These are phyloP conservation scores for Acronicta psi DNA, from an alignment of 2,888 invertebrate genomes.

Conservation along the genomic window DNA sequence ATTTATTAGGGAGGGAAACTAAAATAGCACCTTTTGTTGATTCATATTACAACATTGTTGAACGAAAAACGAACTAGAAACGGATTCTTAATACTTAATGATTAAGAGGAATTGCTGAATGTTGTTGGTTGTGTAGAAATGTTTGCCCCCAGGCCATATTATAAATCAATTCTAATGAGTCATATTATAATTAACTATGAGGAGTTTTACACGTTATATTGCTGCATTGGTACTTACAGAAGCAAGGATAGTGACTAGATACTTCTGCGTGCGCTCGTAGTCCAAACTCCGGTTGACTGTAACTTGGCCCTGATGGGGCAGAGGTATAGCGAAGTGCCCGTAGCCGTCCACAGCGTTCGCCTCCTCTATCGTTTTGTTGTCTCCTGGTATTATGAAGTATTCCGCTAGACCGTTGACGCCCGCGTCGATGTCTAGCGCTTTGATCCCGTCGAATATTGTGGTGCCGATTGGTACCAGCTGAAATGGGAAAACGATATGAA, in stretches of 20 bases:
- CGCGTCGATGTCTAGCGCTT: constrained; percentile 94
- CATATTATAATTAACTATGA: too few species aligned
- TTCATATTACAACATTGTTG: too few species aligned
- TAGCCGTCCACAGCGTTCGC: constrained; percentile 93
- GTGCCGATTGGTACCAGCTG: constrained; percentile 96
- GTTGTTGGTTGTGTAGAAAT: too few species aligned
- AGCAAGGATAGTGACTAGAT: constrained; percentile 96
- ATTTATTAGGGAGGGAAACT: too few species aligned
- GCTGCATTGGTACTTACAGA: constrained; percentile 91
- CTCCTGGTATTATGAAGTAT: constrained; percentile 94
- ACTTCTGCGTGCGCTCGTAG: constrained; percentile 95
- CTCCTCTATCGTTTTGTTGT: constrained; percentile 76
- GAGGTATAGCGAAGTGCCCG: constrained; percentile 94
- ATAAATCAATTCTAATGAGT: too few species aligned
- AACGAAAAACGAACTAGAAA: too few species aligned
- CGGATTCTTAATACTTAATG: too few species aligned
- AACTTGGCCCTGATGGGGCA: constrained; percentile 96
- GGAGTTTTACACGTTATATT: too few species aligned
- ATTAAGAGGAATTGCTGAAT: too few species aligned
- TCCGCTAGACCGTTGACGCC: constrained; percentile 96
- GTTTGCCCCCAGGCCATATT: too few species aligned
- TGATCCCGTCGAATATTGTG: constrained; percentile 94
- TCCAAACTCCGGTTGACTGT: constrained; percentile 95
- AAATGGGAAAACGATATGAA: constrained; percentile 53
- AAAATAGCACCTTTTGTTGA: too few species aligned